phyloP scores from a whole-genome alignment of 2,888 invertebrate genomes.

The Pollenia griseotomentosa region DNA sequence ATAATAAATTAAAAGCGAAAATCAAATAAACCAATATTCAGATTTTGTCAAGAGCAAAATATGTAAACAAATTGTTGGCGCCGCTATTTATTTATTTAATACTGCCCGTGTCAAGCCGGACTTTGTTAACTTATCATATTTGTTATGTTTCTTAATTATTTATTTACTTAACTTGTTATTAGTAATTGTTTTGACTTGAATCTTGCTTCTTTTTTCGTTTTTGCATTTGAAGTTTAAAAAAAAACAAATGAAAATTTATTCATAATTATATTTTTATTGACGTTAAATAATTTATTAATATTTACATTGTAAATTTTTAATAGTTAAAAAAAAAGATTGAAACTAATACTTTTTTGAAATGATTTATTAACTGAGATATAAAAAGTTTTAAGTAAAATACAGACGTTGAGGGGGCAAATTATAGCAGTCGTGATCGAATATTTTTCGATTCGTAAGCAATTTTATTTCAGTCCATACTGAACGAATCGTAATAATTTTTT shows the following conservation, averaged over 20 bases:
- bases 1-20: conserved; percentile 16
- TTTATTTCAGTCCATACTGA: too few relatives aligned
- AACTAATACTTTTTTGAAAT: not conserved
- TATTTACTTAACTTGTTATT: conserved; percentile 4
- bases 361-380: too few relatives aligned
- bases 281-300: not conserved
- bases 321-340: not conserved
- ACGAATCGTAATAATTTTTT: too few relatives aligned
- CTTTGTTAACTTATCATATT: conserved; percentile 29
- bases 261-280: conserved; percentile 25
- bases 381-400: too few relatives aligned
- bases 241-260: conserved; percentile 12
- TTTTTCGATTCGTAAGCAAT: too few relatives aligned
- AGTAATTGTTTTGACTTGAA: not conserved
- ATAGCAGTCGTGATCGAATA: too few relatives aligned
- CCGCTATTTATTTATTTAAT: conserved; percentile 21
- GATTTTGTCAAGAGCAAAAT: conserved; percentile 17
- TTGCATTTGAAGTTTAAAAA: not conserved
- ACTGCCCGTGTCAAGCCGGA: conserved; percentile 29
- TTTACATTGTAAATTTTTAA: not conserved
- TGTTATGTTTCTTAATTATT: conserved; percentile 6
- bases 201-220: not conserved
- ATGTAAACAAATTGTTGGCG: conserved; percentile 54
- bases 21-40: conserved; percentile 9
- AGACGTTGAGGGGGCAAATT: too few relatives aligned